phyloP scores from a whole-genome alignment of 2,797 vertebrate genomes.

The Crocidura indochinensis region DNA sequence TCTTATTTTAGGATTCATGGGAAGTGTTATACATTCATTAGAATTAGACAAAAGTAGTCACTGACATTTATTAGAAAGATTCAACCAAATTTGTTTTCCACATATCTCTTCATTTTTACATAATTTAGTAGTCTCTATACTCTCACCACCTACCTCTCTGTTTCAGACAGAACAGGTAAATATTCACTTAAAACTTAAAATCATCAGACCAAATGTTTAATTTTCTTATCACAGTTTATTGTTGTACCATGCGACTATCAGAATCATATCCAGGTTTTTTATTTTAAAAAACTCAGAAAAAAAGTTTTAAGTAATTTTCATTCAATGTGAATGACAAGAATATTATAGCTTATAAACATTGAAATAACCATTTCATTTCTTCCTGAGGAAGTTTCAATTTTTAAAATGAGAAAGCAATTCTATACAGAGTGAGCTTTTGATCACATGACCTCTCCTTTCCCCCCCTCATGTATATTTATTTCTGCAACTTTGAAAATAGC shows the following conservation, averaged over 20 bases:
- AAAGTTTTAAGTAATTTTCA: slow-evolving; percentile 90
- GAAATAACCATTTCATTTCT: slow-evolving; percentile 89
- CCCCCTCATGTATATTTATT: slow-evolving; percentile 71
- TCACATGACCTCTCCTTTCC: slow-evolving; percentile 72
- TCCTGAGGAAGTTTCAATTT: slow-evolving; percentile 91
- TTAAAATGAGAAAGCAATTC: slow-evolving; percentile 88
- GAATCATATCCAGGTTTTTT: slow-evolving; percentile 88
- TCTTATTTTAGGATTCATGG: not conserved
- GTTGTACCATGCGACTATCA: slow-evolving; percentile 89
- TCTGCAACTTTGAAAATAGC: slow-evolving; percentile 39
- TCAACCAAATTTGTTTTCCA: not conserved
- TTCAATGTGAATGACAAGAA: slow-evolving; percentile 92
- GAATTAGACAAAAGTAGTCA: not conserved
- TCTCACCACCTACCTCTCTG: not conserved
- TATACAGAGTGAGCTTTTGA: slow-evolving; percentile 87
- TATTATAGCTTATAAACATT: slow-evolving; percentile 90
- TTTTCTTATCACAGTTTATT: slow-evolving; percentile 91
- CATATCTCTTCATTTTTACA: not conserved
- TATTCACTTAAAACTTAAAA: slow-evolving; percentile 48
- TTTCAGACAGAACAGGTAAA: too few species aligned
- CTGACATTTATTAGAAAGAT: not conserved
- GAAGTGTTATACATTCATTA: not conserved
- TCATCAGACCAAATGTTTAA: slow-evolving; percentile 72
- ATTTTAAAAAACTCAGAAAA: slow-evolving; percentile 88
- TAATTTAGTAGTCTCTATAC: not conserved